Evolutionary conservation across 2,888 invertebrate genomes (phyloP), one percentile per base, ranked within the genome.

Genomic region (Calephelis perditalis): DNA sequence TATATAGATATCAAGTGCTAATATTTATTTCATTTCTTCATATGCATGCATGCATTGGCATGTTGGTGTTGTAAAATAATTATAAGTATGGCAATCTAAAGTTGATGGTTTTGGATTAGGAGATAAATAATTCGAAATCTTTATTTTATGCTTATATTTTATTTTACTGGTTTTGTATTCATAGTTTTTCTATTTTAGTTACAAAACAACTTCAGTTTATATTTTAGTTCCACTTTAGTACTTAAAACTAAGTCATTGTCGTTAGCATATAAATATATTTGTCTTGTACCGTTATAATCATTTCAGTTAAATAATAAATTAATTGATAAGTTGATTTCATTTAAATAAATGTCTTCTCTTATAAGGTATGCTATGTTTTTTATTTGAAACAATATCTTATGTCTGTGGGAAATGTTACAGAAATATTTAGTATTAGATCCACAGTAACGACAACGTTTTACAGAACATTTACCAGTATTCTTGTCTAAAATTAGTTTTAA

Each of bases 171-270:
- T 84, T 86, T 85, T 79, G 73, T 88, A 88, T 88, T 88, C 88
- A 88, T 87, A 89, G 78, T 78, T 84, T 70, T 79, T 73, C 84
- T 88, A 86, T 85, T 82, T 84, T 82, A 84, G 81, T 86, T 90
- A 88, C 82, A 90, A 90, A 90, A 89, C 86, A 85, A 83, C 78
- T 76, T 75, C 74, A 73, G 63, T 82, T 84, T 81, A 80, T 81
- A 84, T 82, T 82, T 84, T 83, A 81, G 74, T 75, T 81, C 75
- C 79, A 78, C 79, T 81, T 81, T 86, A 83, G 82, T 82, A 84
- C 82, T 81, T 84, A 82, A 81, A 70, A 76, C 83, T 86, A 88
- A 85, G 89, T 86, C 88, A 89, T 89, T 89, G 89, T 84, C 89
- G 81, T 83, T 77, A 81, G 82, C 76, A 63, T 62, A 65, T 59